Evolutionary conservation across 2,113 vertebrate species (phyloP).

Genomic region (Tiliqua scincoides): DNA sequence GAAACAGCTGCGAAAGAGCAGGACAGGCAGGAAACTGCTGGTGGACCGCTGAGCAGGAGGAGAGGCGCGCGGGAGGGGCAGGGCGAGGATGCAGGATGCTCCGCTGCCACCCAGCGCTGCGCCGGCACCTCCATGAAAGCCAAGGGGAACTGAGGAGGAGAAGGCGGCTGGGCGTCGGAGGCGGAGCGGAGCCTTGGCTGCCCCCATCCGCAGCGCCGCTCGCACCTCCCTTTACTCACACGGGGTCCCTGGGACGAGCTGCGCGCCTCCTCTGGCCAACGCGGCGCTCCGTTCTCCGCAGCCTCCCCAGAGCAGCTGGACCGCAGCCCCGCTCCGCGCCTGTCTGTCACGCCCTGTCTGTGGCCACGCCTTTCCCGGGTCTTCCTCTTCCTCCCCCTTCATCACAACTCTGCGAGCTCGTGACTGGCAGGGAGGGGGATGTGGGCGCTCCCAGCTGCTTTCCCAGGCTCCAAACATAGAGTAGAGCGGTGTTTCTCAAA

Average conservation of each 20-base stretch:
- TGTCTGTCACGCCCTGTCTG: background rate
- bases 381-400: accelerated
- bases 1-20: too few relatives aligned
- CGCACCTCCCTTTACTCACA: background rate
- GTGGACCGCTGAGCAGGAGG: too few relatives aligned
- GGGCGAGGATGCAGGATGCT: background rate
- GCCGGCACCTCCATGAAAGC: background rate
- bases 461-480: too few relatives aligned
- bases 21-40: too few relatives aligned
- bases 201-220: too few relatives aligned
- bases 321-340: background rate
- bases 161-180: background rate
- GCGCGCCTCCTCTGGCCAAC: too few relatives aligned
- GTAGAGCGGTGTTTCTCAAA: too few relatives aligned
- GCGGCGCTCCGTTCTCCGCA: background rate
- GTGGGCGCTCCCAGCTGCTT: too few relatives aligned
- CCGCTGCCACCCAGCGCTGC: background rate
- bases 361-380: background rate
- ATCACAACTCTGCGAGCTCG: background rate
- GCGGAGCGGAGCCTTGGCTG: too few relatives aligned
- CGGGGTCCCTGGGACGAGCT: accelerated
- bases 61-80: too few relatives aligned
- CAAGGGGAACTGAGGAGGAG: too few relatives aligned
- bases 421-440: background rate
- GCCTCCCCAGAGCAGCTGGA: accelerated